phyloP scores from a whole-genome alignment of 1,140 invertebrate species.

The Drosophila truncata region DNA sequence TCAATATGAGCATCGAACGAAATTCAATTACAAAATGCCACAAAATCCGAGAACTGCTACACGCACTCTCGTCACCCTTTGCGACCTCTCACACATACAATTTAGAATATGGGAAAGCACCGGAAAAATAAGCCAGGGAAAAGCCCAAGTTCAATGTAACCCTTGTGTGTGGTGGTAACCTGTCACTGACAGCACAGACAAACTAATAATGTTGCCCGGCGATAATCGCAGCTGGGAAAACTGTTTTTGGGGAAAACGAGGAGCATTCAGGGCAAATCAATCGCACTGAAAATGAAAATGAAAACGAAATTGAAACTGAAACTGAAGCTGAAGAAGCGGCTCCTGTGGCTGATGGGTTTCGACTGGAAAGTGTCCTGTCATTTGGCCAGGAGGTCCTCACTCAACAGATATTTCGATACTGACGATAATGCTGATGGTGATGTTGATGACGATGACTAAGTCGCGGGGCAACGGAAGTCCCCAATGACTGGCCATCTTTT shows the following conservation, averaged over 20 bases:
- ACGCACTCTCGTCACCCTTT: slow-evolving; percentile 25
- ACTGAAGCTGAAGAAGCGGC: slow-evolving; percentile 9
- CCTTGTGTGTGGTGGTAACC: slow-evolving; percentile 26
- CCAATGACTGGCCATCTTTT: slow-evolving; percentile 40
- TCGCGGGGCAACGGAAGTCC: slow-evolving; percentile 7
- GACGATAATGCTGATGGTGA: slow-evolving; percentile 33
- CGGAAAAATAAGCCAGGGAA: slow-evolving; percentile 17
- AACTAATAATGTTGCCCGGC: slow-evolving; percentile 63
- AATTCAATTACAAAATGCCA: slow-evolving; percentile 66
- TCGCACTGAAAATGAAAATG: slow-evolving; percentile 61
- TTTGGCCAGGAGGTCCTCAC: slow-evolving; percentile 13
- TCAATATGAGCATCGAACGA: slow-evolving; percentile 30
- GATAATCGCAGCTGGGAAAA: slow-evolving; percentile 50
- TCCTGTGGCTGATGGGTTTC: slow-evolving; percentile 51
- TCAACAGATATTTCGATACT: slow-evolving; percentile 28
- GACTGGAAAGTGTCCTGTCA: slow-evolving; percentile 36
- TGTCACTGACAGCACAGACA: slow-evolving; percentile 57
- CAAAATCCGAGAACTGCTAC: slow-evolving; percentile 15
- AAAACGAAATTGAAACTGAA: slow-evolving; percentile 55
- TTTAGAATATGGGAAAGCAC: slow-evolving; percentile 18
- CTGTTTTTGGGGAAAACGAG: slow-evolving; percentile 15
- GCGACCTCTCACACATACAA: slow-evolving; percentile 22
- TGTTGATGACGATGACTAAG: slow-evolving; percentile 48
- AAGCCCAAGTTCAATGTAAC: slow-evolving; percentile 51
- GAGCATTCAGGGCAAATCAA: slow-evolving; percentile 62